Conservation (phyloP, 2,888 invertebrate genomes). For the Eremobia ochroleuca region DNA sequence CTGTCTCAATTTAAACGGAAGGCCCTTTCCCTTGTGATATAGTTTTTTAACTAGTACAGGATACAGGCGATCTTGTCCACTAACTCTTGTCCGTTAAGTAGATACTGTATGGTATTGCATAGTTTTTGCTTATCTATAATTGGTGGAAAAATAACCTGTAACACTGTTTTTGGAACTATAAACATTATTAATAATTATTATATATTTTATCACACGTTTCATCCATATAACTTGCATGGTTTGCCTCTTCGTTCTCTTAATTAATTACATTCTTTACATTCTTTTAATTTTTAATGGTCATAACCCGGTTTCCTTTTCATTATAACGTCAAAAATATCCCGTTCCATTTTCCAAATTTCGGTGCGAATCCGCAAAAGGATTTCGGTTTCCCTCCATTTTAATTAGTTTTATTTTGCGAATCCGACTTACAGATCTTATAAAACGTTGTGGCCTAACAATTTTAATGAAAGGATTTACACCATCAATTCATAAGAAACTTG, state of each 20-base stretch:
- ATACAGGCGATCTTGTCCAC: neutral
- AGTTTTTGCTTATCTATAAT: neutral
- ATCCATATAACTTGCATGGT: neutral
- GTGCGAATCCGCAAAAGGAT: constrained; percentile 58
- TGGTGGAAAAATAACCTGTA: neutral
- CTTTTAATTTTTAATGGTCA: constrained; percentile 31
- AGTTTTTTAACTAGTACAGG: neutral
- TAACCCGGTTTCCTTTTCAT: constrained; percentile 59
- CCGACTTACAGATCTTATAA: constrained; percentile 83
- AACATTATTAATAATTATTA: neutral
- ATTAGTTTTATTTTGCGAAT: constrained; percentile 86
- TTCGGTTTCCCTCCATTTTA: constrained; percentile 76
- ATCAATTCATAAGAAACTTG: constrained; percentile 79
- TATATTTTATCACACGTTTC: neutral
- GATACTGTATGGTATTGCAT: neutral
- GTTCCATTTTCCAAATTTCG: constrained; percentile 50
- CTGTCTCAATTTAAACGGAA: neutral
- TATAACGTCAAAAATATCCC: constrained; percentile 47
- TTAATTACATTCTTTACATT: constrained; percentile 15
- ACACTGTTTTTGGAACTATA: neutral
- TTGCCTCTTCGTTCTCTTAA: neutral
- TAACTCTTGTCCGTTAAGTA: neutral
- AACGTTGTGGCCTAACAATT: constrained; percentile 86
- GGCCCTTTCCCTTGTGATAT: neutral
- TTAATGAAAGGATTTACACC: constrained; percentile 85